Base-by-base conservation (phyloP, 2,888 invertebrate species). In the Saturnia pavonia region DNA sequence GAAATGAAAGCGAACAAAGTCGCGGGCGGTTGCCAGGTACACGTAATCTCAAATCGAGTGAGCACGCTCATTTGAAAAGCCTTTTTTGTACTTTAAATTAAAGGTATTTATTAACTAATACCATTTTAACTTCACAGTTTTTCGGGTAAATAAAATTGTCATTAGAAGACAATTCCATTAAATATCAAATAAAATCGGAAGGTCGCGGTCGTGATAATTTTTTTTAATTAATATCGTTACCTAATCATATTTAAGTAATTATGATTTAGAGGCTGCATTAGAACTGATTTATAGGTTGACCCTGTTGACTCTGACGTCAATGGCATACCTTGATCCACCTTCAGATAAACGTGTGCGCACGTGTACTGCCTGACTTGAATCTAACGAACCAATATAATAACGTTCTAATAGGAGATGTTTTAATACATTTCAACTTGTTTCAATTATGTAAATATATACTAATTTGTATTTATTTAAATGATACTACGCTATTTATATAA, bases 301-400 rank as follows among this genome's bases (percentile, higher is more conserved):
- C 84, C 84, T 83, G 85, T 77, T 70, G 71, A 45, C 68, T 69
- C 65, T 88, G 87, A 88, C 88, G 88, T 88, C 88, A 88, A 85
- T 84, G 74, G 73, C 74, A 76, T 73, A 73, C 73, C 75, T 76
- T 77, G 80, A 82, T 79, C 78, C 76, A 77, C 75, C 79, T 77
- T 72, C 70, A 70, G 81, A 83, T 80, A 80, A 79, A 74, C 75
- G 74, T 74, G 74, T 74, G 73, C 74, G 76, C 76, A 74, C 74
- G 77, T 78, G 78, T 74, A 72, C 73, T 71, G 75, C 78, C 72
- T 80, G 72, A 71, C 74, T 76, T 73, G 71, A 72, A 72, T 68
- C 60, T 74, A 73, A 72, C 67, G 67, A 76, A 48, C 68, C 70
- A 71, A 68, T 77, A 73, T 73, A 54, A 54, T 76, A 40, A 71